phyloP scores from a whole-genome alignment of 2,888 invertebrate species.

The Zootermopsis nevadensis region DNA sequence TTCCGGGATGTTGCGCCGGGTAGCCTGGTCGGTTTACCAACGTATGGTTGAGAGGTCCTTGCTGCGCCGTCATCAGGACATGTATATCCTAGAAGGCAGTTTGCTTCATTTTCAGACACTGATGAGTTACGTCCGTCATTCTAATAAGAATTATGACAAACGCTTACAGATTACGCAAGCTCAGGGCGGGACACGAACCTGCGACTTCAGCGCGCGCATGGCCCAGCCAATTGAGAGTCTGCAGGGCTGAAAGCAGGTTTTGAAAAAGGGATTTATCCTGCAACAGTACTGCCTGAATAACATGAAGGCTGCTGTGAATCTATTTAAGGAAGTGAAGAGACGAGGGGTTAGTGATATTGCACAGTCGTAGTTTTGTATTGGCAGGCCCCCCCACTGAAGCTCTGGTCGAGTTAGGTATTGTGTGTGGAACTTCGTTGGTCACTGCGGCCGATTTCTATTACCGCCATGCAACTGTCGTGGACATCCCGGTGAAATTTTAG shows the following conservation, averaged over 20 bases:
- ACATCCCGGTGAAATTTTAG: slow-evolving; percentile 42
- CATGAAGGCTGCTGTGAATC: background rate
- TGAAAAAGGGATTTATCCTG: background rate
- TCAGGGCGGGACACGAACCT: too few relatives aligned
- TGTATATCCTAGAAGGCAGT: too few relatives aligned
- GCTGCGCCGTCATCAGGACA: too few relatives aligned
- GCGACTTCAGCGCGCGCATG: too few relatives aligned
- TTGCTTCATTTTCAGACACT: too few relatives aligned
- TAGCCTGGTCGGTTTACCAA: too few relatives aligned
- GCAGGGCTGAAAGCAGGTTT: background rate
- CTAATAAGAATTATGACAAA: too few relatives aligned
- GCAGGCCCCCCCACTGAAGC: background rate
- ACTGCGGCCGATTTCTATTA: slow-evolving; percentile 47
- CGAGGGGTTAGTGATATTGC: background rate
- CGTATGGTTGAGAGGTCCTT: too few relatives aligned
- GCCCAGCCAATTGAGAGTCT: too few relatives aligned
- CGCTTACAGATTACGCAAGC: too few relatives aligned
- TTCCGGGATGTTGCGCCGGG: too few relatives aligned
- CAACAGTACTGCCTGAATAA: background rate
- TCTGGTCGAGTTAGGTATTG: slow-evolving; percentile 13
- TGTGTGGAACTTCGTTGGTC: slow-evolving; percentile 31
- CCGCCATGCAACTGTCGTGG: slow-evolving; percentile 47
- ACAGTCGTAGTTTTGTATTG: slow-evolving; percentile 17
- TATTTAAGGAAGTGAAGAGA: background rate
- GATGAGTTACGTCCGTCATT: too few relatives aligned